Conservation (phyloP, 2,113 vertebrate genomes). For the Corydoras sp. region DNA sequence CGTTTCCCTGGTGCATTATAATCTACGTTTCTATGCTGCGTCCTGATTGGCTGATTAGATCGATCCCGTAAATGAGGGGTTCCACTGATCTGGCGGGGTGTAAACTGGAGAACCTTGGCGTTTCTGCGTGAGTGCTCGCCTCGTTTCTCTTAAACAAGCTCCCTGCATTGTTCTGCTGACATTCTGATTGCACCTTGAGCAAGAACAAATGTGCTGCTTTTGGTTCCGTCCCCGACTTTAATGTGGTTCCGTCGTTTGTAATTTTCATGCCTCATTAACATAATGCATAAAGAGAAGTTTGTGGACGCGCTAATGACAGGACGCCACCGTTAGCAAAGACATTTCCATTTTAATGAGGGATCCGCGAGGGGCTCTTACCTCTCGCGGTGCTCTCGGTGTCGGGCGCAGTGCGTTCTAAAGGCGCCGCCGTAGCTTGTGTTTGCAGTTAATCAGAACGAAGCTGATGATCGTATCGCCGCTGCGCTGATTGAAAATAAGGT, state of each 20-base stretch:
- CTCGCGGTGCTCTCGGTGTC: slow-evolving; percentile 31
- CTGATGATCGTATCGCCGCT: slow-evolving; percentile 57
- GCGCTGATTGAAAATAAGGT: slow-evolving; percentile 40
- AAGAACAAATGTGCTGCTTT: slow-evolving; percentile 26
- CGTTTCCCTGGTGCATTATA: too few relatives aligned
- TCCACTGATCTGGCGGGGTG: not conserved
- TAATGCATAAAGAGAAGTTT: slow-evolving; percentile 63
- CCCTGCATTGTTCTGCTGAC: slow-evolving; percentile 11
- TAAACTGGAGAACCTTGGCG: not conserved
- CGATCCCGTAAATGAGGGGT: too few relatives aligned
- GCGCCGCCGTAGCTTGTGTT: slow-evolving; percentile 41
- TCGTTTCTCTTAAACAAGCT: slow-evolving; percentile 20
- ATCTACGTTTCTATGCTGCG: too few relatives aligned
- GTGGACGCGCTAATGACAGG: slow-evolving; percentile 66
- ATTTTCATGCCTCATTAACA: slow-evolving; percentile 66
- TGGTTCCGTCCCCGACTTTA: slow-evolving; percentile 34
- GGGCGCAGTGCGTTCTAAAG: slow-evolving; percentile 37
- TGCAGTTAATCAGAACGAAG: slow-evolving; percentile 57
- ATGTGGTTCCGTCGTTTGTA: slow-evolving; percentile 57
- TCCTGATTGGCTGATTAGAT: too few relatives aligned
- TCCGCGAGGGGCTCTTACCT: slow-evolving; percentile 51
- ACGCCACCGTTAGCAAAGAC: slow-evolving; percentile 55
- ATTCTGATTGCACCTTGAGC: slow-evolving; percentile 30
- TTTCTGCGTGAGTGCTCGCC: not conserved
- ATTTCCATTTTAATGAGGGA: slow-evolving; percentile 70